Evolutionary conservation across 2,797 vertebrate species (phyloP).

Genomic region (Zenarchopterus dispar): DNA sequence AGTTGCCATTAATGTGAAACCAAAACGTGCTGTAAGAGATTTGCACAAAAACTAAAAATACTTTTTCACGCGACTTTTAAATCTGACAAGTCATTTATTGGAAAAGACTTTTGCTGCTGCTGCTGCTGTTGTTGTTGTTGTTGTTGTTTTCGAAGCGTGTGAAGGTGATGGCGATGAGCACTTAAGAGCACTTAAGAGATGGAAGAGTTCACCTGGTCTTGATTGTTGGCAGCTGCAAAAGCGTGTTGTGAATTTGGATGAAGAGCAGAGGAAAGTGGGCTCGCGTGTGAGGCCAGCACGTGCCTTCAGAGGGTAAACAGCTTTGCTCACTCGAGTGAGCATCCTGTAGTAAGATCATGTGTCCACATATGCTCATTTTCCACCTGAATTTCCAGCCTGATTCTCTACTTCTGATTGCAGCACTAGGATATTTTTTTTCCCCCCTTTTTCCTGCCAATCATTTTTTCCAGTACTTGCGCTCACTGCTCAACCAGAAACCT

Average conservation of each 20-base stretch:
- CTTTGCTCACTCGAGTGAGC: conserved; percentile 52
- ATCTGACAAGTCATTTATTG: neutral
- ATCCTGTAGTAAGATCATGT: conserved; percentile 48
- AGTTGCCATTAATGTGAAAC: too few species aligned
- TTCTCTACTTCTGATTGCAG: neutral
- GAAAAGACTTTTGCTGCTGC: neutral
- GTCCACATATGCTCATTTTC: conserved; percentile 30
- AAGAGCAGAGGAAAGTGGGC: conserved; percentile 20
- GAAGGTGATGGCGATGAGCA: neutral
- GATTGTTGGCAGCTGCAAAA: neutral
- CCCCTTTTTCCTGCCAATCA: neutral
- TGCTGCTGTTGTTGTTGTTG: too few species aligned
- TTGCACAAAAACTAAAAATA: too few species aligned
- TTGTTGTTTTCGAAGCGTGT: too few species aligned
- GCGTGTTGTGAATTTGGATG: conserved; percentile 3
- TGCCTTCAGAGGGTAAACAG: conserved; percentile 50
- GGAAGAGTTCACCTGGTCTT: conserved; percentile 19
- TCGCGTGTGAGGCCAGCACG: conserved; percentile 40
- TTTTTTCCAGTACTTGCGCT: too few species aligned
- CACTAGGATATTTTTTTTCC: neutral
- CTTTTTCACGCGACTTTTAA: conserved; percentile 1
- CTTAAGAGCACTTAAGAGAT: conserved; percentile 7
- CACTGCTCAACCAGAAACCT: too few species aligned
- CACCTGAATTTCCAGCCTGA: conserved; percentile 5
- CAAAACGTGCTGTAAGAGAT: too few species aligned